A percentile compares a stretch with the other conserved stretches of the same genome.
phyloP scores from a whole-genome alignment of 2,113 vertebrate species.

The Scomber scombrus region DNA sequence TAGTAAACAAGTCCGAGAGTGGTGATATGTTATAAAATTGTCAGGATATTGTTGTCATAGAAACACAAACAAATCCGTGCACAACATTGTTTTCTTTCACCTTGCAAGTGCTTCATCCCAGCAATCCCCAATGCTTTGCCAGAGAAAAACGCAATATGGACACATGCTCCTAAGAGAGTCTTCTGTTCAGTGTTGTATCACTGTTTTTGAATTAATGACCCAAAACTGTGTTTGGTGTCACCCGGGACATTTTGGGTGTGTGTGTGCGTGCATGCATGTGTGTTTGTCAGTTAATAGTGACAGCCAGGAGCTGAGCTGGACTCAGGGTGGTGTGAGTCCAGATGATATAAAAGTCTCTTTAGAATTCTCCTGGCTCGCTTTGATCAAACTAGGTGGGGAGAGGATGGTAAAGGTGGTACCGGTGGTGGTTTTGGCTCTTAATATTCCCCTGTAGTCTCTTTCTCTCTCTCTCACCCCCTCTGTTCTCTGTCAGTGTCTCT shows the following conservation, averaged over 20 bases:
- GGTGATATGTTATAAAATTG: too few species aligned
- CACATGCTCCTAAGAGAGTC: too few species aligned
- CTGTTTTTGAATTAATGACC: constrained; percentile 39
- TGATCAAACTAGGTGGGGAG: constrained; percentile 55
- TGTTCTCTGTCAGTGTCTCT: constrained; percentile 82
- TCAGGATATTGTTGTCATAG: too few species aligned
- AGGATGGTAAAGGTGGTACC: constrained; percentile 27
- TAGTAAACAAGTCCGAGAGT: too few species aligned
- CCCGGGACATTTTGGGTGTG: constrained; percentile 8
- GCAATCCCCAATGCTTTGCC: too few species aligned
- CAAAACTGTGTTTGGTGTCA: constrained; percentile 22
- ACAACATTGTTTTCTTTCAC: too few species aligned
- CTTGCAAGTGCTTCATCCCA: too few species aligned
- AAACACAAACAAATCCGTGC: too few species aligned
- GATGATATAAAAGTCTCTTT: constrained; percentile 49
- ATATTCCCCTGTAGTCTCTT: constrained; percentile 64
- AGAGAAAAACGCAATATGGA: too few species aligned
- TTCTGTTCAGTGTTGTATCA: constrained; percentile 20
- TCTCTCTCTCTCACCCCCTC: constrained; percentile 39
- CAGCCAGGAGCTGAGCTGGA: constrained; percentile 32
- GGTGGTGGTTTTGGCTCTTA: constrained; percentile 54
- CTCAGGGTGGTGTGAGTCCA: constrained; percentile 12
- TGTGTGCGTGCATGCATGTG: not conserved
- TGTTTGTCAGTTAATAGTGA: constrained; percentile 32
- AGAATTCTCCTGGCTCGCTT: constrained; percentile 51